These are phyloP conservation scores for Ischnura elegans DNA, from an alignment of 2,888 invertebrate genomes.

Conservation along the genomic window DNA sequence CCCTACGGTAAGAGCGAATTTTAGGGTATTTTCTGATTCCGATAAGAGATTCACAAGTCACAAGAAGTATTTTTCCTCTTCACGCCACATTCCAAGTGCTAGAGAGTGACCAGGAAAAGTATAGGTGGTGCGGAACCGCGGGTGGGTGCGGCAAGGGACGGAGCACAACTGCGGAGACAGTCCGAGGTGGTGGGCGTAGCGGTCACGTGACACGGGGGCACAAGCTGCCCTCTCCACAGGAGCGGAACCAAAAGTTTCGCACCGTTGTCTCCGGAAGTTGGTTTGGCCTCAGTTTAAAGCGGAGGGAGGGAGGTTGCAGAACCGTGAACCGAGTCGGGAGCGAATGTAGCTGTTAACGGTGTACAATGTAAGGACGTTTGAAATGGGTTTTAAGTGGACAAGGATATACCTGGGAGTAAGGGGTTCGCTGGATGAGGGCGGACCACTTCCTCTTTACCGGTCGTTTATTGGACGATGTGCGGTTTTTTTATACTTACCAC, in stretches of 20 bases:
- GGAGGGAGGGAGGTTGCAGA: neutral
- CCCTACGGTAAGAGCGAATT: no score
- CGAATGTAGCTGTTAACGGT: neutral
- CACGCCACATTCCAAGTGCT: no score
- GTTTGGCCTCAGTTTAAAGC: neutral
- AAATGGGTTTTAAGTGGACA: slow-evolving; percentile 42
- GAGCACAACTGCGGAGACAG: neutral
- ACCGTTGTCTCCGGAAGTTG: neutral
- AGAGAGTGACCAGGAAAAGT: neutral
- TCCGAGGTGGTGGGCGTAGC: neutral
- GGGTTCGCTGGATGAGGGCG: no score
- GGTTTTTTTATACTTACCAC: no score
- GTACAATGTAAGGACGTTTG: neutral
- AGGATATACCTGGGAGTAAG: neutral
- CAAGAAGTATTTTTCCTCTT: no score
- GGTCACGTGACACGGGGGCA: neutral
- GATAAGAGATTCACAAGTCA: no score
- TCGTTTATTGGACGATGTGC: no score
- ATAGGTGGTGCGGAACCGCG: neutral
- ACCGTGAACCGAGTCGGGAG: neutral
- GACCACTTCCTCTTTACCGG: no score
- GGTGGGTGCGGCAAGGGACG: neutral
- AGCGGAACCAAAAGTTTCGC: neutral
- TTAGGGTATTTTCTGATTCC: no score
- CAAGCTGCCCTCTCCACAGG: neutral